Percentiles rank a stretch among this genome's conserved stretches.
Evolutionary conservation across 1,140 invertebrate species (phyloP).

Genomic region (Homarus americanus): DNA sequence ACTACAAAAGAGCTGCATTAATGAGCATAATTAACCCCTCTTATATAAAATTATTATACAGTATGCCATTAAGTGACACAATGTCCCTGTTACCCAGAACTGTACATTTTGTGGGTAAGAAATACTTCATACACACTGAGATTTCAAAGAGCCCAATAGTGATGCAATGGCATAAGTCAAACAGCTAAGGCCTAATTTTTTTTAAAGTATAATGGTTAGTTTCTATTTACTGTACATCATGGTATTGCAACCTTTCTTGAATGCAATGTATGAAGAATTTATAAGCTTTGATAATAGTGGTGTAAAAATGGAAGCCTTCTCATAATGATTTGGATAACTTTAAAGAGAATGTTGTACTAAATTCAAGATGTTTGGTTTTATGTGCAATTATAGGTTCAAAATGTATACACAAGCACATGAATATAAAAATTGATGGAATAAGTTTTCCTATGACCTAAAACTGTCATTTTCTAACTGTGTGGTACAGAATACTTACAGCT

Average conservation of each 20-base stretch:
- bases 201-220: too few species aligned
- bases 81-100: not conserved
- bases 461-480: too few species aligned
- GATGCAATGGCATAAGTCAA: not conserved
- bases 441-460: too few species aligned
- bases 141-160: not conserved
- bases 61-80: not conserved
- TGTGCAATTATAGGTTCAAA: too few species aligned
- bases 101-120: not conserved
- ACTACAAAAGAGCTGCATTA: conserved; percentile 7
- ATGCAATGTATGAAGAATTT: not conserved
- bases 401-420: too few species aligned
- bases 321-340: not conserved
- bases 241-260: not conserved
- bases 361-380: too few species aligned
- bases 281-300: not conserved
- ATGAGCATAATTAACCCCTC: not conserved
- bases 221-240: not conserved
- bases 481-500: too few species aligned
- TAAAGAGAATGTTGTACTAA: too few species aligned
- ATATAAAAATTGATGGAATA: too few species aligned
- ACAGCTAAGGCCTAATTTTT: too few species aligned
- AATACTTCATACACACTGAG: not conserved
- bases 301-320: not conserved
- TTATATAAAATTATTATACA: not conserved